Percentiles rank a stretch among this genome's conserved stretches.
phyloP scores from a whole-genome alignment of 2,888 invertebrate species.

The Salpingus planirostris region DNA sequence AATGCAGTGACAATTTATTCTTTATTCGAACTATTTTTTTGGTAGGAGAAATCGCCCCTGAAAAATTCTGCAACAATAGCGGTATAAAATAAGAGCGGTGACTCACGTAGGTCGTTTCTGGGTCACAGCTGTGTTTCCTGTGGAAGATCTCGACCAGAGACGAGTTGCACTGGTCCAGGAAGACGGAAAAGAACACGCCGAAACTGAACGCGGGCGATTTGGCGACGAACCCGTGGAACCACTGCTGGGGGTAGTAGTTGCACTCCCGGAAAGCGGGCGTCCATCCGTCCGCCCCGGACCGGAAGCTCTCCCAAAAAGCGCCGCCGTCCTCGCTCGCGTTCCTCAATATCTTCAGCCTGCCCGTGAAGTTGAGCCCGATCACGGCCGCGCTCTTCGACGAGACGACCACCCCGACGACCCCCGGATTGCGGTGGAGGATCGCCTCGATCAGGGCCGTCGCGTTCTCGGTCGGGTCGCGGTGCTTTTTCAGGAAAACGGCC shows the following conservation, averaged over 20 bases:
- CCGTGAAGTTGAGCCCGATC: constrained; percentile 30
- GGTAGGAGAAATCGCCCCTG: too few species aligned
- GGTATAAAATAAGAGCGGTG: neutral
- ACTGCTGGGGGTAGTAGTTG: constrained; percentile 29
- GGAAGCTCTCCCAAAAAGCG: constrained; percentile 47
- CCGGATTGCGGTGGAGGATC: too few species aligned
- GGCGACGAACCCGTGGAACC: constrained; percentile 36
- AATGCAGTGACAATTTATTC: too few species aligned
- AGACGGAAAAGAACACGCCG: constrained; percentile 41
- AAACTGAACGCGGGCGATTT: constrained; percentile 25
- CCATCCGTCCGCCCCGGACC: constrained; percentile 42
- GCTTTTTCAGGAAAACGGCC: constrained; percentile 23
- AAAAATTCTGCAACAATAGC: too few species aligned
- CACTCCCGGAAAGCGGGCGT: constrained; percentile 40
- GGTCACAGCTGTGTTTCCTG: constrained; percentile 52
- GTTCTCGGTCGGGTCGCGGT: too few species aligned
- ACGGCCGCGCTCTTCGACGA: constrained; percentile 31
- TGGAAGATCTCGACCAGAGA: constrained; percentile 59
- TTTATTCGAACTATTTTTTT: too few species aligned
- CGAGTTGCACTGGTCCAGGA: constrained; percentile 66
- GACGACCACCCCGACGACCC: constrained; percentile 37
- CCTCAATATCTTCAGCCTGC: constrained; percentile 29
- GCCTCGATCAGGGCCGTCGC: too few species aligned
- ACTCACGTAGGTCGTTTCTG: constrained; percentile 44
- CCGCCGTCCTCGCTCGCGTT: constrained; percentile 41